These are phyloP conservation scores for Cranoglanis bouderius DNA, from an alignment of 2,113 vertebrate genomes.

Conservation along the genomic window DNA sequence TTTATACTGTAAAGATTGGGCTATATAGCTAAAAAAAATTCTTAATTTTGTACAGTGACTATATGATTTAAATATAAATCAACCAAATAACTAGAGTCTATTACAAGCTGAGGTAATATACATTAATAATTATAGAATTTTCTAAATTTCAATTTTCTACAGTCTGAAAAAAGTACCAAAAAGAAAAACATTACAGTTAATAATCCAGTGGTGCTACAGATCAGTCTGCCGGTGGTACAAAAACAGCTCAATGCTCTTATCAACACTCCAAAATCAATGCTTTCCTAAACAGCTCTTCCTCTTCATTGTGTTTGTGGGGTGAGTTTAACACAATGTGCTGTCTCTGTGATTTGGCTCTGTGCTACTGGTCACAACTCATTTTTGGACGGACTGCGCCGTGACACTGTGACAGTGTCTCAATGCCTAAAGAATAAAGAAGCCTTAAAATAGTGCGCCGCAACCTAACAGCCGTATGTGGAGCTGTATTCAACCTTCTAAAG, in stretches of 20 bases:
- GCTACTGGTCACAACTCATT: neutral
- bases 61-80: neutral
- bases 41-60: neutral
- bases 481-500: neutral
- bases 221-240: neutral
- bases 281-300: neutral
- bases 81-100: neutral
- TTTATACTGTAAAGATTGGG: neutral
- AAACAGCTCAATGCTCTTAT: conserved; percentile 6
- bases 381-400: neutral
- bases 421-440: neutral
- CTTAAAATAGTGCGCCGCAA: neutral
- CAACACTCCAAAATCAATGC: neutral
- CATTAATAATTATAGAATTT: neutral
- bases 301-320: neutral
- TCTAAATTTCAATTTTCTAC: neutral
- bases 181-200: neutral
- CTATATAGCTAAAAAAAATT: neutral
- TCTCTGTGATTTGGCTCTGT: conserved; percentile 7
- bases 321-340: neutral
- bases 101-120: neutral
- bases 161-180: neutral
- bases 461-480: neutral
- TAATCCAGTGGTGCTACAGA: neutral
- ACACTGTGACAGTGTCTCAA: neutral